Evolutionary conservation across 2,888 invertebrate genomes (phyloP).

Genomic region (Eucera pruinosa): DNA sequence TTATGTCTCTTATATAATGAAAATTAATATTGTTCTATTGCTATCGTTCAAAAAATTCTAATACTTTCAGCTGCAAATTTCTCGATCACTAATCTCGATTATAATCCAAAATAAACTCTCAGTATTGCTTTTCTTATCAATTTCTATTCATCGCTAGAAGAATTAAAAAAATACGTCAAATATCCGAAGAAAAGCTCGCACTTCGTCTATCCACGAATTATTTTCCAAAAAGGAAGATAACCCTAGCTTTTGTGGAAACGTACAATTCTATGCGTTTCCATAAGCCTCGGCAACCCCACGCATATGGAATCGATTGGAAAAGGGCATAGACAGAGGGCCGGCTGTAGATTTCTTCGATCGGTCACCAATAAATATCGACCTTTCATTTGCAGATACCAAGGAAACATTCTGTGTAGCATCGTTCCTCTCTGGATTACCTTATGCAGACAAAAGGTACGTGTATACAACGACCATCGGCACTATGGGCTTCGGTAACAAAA

Average conservation of each 20-base stretch:
- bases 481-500: not conserved
- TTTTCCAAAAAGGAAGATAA: slow-evolving; percentile 30
- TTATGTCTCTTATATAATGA: too few species aligned
- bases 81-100: too few species aligned
- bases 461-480: not conserved
- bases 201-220: slow-evolving; percentile 5
- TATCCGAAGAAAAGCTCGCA: slow-evolving; percentile 8
- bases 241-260: slow-evolving; percentile 11
- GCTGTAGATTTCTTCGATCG: slow-evolving; percentile 38
- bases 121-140: too few species aligned
- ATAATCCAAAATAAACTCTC: too few species aligned
- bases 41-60: too few species aligned
- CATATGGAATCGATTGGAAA: slow-evolving; percentile 44
- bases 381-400: slow-evolving; percentile 52
- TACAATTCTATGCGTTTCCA: slow-evolving; percentile 20
- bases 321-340: slow-evolving; percentile 52
- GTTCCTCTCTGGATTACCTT: slow-evolving; percentile 45
- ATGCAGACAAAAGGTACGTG: slow-evolving; percentile 50
- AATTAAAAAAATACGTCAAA: not conserved
- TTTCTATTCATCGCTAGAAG: too few species aligned
- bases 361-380: slow-evolving; percentile 58
- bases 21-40: not conserved
- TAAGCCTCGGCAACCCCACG: slow-evolving; percentile 4
- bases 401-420: not conserved
- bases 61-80: too few species aligned